Evolutionary conservation across 2,797 vertebrate genomes (phyloP).

Genomic region (Echeneis naucrates): DNA sequence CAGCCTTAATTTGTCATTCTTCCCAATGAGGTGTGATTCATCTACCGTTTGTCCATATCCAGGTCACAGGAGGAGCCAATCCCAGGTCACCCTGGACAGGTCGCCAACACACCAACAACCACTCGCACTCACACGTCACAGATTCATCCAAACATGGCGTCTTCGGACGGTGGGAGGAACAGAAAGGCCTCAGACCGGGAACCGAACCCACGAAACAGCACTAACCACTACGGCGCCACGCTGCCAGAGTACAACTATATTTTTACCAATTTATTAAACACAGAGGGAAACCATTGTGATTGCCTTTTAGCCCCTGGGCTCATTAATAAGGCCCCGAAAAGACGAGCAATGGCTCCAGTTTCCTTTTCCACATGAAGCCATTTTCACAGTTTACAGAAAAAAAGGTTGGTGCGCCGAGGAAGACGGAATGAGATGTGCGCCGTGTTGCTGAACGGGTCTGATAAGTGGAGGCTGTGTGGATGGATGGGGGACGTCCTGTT

Average conservation of each 20-base stretch:
- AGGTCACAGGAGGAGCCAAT: too few species aligned
- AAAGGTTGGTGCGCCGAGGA: conserved; percentile 29
- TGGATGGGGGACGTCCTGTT: conserved; percentile 32
- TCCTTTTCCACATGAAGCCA: too few species aligned
- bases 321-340: conserved; percentile 77
- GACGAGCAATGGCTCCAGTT: conserved; percentile 71
- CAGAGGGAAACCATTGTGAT: conserved; percentile 73
- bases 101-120: too few species aligned
- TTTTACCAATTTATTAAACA: conserved; percentile 61
- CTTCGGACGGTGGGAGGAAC: too few species aligned
- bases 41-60: too few species aligned
- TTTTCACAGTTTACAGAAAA: conserved; percentile 26
- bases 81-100: too few species aligned
- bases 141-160: too few species aligned
- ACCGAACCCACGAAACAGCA: too few species aligned
- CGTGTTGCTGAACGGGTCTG: conserved; percentile 25
- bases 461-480: conserved; percentile 50
- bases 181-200: too few species aligned
- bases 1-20: conserved; percentile 58
- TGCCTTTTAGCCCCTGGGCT: conserved; percentile 64
- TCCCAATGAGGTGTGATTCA: conserved; percentile 67
- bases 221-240: too few species aligned
- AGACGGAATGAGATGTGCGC: conserved; percentile 14
- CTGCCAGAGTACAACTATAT: conserved; percentile 65
- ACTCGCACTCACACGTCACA: too few species aligned